Percentiles rank a stretch among this genome's conserved stretches.
Conservation (phyloP, 2,113 vertebrate species). For the Sylvia atricapilla region DNA sequence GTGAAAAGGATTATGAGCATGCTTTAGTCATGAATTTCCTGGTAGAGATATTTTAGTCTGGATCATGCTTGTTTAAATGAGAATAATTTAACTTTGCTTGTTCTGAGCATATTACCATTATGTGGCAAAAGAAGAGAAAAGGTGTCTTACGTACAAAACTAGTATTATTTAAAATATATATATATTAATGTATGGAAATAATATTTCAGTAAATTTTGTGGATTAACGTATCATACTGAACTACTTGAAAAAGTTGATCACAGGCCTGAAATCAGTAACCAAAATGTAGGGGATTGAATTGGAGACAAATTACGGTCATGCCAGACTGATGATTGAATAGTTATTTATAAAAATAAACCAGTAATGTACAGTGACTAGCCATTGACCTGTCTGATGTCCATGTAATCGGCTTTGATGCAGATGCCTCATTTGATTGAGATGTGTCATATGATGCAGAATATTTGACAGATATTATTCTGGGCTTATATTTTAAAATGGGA, state of each 20-base stretch:
- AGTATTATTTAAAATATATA: background rate
- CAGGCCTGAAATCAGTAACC: background rate
- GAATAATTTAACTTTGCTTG: background rate
- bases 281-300: background rate
- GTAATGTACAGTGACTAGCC: background rate
- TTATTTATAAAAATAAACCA: background rate
- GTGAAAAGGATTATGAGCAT: slow-evolving; percentile 56
- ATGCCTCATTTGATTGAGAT: background rate
- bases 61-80: background rate
- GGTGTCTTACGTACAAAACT: background rate
- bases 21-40: slow-evolving; percentile 49
- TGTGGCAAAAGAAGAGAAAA: background rate
- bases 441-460: background rate
- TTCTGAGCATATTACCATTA: background rate
- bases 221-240: background rate
- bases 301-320: background rate
- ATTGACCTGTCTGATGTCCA: background rate
- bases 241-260: background rate
- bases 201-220: background rate
- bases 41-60: slow-evolving; percentile 4
- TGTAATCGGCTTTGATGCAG: background rate
- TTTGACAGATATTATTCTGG: background rate
- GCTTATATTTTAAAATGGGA: background rate
- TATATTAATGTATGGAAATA: background rate
- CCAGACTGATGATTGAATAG: background rate